Base-by-base conservation (phyloP, 2,113 vertebrate species). In the Natator depressus region DNA sequence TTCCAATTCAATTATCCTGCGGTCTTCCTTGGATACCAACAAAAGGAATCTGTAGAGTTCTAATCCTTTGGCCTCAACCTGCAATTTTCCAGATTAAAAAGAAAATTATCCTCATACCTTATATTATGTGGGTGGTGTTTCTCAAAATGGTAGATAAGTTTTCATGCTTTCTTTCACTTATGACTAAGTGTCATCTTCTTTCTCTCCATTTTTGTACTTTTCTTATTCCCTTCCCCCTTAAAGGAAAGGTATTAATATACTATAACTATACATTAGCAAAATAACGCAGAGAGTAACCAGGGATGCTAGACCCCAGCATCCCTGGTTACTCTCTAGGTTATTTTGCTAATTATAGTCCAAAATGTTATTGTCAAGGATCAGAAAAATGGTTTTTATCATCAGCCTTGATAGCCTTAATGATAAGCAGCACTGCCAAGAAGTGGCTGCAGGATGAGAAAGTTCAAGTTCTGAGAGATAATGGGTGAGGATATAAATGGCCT, bases 401-500 rank as follows among this genome's bases (percentile, higher is more conserved):
- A 94, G 0, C 90, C 87, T 82, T 75, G 12, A 89, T 93, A 4
- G 6, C 55, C 72, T 93, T 90, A 95, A 93, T 94, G 96, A 89
- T 72, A 91, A 2, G 0, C 25, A 80, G 38, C 42, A 1, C 72
- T 90, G 80, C 31, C 76, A 82, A 89, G 62, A 88, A 42, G 38
- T 38, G 49, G 59, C 87, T 94, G 84, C 75, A 91, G 82, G 82
- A 94, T 82, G 83, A 91, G 82, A 97, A 91, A 96, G 78, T 96
- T 96, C 91, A 96, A 96, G 84, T 85, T 80, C 75, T 69, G 95
- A 59, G 78, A 97, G 90, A 96, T 96, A 97, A 94, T 94, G 53
- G 80, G 27, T 95, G 94, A 82, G 82, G 82, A 94, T 97, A 95
- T 88, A 97, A 97, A 97, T 87, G 89, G 92, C 75, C 78, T 35